A percentile compares a stretch with the other conserved stretches of the same genome.
phyloP scores from a whole-genome alignment of 1,140 invertebrate genomes.

The Helicoverpa zea region DNA sequence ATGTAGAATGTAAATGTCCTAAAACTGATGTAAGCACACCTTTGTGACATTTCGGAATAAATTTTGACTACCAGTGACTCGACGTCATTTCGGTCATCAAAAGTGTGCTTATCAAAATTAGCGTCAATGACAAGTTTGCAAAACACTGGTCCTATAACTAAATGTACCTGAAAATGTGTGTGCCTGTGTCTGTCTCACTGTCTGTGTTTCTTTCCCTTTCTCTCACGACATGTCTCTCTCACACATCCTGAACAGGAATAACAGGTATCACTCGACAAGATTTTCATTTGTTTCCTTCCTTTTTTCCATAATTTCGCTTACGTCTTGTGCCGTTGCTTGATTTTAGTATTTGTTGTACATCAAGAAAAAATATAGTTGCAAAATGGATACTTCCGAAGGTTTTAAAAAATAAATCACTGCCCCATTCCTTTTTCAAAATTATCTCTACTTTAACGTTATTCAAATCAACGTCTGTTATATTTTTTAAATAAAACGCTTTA shows the following conservation, averaged over 20 bases:
- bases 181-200: conserved; percentile 85
- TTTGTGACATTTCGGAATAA: not conserved
- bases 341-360: conserved; percentile 8
- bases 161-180: conserved; percentile 71
- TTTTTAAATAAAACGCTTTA: not conserved
- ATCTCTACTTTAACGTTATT: not conserved
- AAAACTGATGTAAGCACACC: conserved; percentile 1
- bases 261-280: conserved; percentile 81
- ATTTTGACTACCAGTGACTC: not conserved
- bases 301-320: conserved; percentile 72
- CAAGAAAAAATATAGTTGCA: conserved; percentile 16
- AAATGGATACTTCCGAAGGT: not conserved
- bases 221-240: conserved; percentile 82
- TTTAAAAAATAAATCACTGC: conserved; percentile 11
- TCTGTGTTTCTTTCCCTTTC: conserved; percentile 85
- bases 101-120: conserved; percentile 26
- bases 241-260: conserved; percentile 83
- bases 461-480: not conserved
- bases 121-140: conserved; percentile 45
- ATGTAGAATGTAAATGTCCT: conserved; percentile 34
- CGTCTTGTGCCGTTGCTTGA: conserved; percentile 79
- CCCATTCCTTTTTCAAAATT: not conserved
- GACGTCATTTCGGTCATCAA: not conserved
- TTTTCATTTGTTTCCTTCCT: conserved; percentile 69
- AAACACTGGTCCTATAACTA: conserved; percentile 47